Percentiles rank a stretch among this genome's conserved stretches.
Evolutionary conservation across 2,888 invertebrate species (phyloP).

Genomic region (Trimorus sp.): DNA sequence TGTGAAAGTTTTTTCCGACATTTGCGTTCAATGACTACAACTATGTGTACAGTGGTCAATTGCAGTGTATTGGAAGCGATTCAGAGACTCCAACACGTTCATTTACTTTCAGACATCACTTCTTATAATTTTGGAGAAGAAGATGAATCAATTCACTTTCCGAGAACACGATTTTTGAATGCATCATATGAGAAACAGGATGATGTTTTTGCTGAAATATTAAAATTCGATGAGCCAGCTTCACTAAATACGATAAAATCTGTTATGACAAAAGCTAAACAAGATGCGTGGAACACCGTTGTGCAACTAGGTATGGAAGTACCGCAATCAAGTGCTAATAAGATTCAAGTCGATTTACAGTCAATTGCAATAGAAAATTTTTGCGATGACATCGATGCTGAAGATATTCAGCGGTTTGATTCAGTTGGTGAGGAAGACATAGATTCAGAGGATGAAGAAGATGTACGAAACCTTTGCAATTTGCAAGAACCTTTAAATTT

Average conservation of each 20-base stretch:
- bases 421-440: not conserved
- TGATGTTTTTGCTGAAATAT: not conserved
- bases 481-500: not conserved
- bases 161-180: constrained; percentile 1
- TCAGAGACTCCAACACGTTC: not conserved
- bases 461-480: not conserved
- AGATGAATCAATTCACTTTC: not conserved
- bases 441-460: constrained; percentile 11
- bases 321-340: not conserved
- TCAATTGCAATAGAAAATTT: not conserved
- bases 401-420: constrained; percentile 4
- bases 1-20: constrained; percentile 49
- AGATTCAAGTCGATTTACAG: constrained; percentile 8
- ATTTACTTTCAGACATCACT: not conserved
- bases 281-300: not conserved
- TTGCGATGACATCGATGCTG: constrained; percentile 11
- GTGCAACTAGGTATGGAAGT: constrained; percentile 5
- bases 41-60: constrained; percentile 2
- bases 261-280: not conserved
- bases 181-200: constrained; percentile 2
- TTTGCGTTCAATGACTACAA: constrained; percentile 13
- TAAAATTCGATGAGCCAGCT: not conserved
- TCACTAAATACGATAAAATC: not conserved
- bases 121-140: not conserved
- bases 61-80: constrained; percentile 1